Evolutionary conservation across 2,113 vertebrate genomes (phyloP), one percentile per base, ranked within the genome.

Genomic region (Chloroceryle aenea): DNA sequence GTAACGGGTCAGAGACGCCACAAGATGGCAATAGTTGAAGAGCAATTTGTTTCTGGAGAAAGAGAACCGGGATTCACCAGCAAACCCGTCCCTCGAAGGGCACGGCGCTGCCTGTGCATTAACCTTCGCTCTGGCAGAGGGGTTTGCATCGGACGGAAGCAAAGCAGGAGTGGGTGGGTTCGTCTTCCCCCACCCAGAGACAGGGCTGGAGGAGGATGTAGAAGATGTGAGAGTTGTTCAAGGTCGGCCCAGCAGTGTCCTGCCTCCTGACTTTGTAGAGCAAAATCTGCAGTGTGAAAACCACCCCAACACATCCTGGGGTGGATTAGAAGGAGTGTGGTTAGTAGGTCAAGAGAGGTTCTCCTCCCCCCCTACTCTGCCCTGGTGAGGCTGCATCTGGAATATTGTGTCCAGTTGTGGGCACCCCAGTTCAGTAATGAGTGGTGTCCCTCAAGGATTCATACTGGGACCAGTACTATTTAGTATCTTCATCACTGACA

Each of bases 11-110:
- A 96, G 89, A 73, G 89, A 7, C 85, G 72, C 92, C 97, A 97
- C 90, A 94, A 96, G 97, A 86, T 96, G 97, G 96, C 91, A 93
- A 93, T 95, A 89, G 94, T 87, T 93, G 93, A 94, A 95, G 97
- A 95, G 89, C 91, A 93, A 93, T 93, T 94, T 89, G 77, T 52
- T 87, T 55, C 90, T 90, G 92, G 83, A 96, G 94, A 89, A 75
- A 77, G 48, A 64, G 56, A 47, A 50, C 42, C 16, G 63, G 72
- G 72, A 25, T 45, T 72, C 4, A 1, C 53, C 56, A n/a, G 71
- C 68, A 12, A 93, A 93, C 12, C 40, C 43, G 2, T 23, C 50
- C n/a, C 63, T 11, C 20, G 22, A 47, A 93, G 89, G 85, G 91
- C 87, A 82, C 40, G 0, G 2, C 9, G 0, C 69, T 34, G 72